Base-by-base conservation (phyloP, 1,140 invertebrate genomes). In the Aleiodes sp. region DNA sequence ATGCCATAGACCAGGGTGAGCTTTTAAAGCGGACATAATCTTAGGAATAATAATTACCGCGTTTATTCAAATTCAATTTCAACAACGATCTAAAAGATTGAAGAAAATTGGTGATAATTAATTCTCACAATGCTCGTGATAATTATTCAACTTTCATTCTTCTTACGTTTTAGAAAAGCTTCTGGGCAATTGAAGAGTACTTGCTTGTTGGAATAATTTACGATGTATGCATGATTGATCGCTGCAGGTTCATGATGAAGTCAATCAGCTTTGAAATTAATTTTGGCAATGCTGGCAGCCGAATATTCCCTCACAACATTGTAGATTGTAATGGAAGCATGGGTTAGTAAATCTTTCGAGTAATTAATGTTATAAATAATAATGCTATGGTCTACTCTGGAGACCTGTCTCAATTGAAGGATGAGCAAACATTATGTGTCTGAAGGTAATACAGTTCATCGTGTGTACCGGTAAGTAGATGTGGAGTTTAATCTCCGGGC, bases 181-280 rank as follows among this genome's bases (percentile, higher is more conserved):
- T 86, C 6, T 86, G 85, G 85, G 73, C 70, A 0, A 80, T 72
- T 0, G 83, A 85, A 28, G 82, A 86, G 62, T 86, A 86, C 46
- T 64, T 82, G 9, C 59, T 86, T 24, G 66, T 85, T 8, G 80
- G 75, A 2, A 75, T 86, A 37, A 61, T 86, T 14, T 85, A 82
- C 61, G 82, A 85, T 39, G 69, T 77, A 4, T 82, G 71, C 12
- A 82, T 85, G 82, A 84, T 86, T 62, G 82, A 86, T 75, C 79
- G 84, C n/a, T 74, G 63, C 65, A 74, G 76, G 65, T 83, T 82
- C 8, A 70, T 70, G 35, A 75, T 70, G 12, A 84, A 83, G 70
- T 68, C 76, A 14, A 80, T 84, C 31, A 79, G 72, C 65, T 84
- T 85, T 56, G 84, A 86, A 71, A 75, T 86, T 63, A 85, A 78